phyloP scores from a whole-genome alignment of 2,888 invertebrate genomes.

The Glomeris marginata region DNA sequence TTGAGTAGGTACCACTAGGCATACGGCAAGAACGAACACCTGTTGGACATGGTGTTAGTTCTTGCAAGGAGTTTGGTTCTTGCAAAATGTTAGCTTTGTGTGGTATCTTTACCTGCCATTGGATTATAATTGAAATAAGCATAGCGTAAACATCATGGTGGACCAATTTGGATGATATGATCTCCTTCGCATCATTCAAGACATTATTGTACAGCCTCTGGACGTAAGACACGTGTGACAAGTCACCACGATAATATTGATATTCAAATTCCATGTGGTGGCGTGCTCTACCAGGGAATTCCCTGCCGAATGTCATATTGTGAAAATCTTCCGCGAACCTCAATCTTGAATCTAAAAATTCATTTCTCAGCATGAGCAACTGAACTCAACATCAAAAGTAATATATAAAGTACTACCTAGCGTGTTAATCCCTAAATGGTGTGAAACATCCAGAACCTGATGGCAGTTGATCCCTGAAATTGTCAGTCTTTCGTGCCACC shows the following conservation, averaged over 20 bases:
- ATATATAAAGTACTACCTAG: no score
- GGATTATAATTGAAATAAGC: not conserved
- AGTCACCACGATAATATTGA: no score
- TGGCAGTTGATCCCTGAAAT: not conserved
- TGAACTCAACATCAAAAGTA: no score
- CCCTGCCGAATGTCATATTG: not conserved
- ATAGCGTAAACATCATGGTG: not conserved
- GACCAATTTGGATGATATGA: not conserved
- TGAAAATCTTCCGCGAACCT: not conserved
- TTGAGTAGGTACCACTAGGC: no score
- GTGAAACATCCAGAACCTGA: conserved; percentile 2
- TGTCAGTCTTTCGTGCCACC: conserved; percentile 1
- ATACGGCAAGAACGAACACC: no score
- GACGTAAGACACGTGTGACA: no score
- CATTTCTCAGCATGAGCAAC: no score
- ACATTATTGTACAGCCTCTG: not conserved
- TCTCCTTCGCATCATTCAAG: not conserved
- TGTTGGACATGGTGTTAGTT: no score
- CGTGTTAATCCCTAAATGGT: not conserved
- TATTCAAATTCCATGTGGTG: no score
- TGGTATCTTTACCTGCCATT: not conserved
- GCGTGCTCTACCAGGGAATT: not conserved
- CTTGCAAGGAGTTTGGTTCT: no score
- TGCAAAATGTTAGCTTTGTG: no score
- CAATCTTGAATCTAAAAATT: no score